Conservation (phyloP, 2,888 invertebrate genomes). For the Habrosyne pyritoides region DNA sequence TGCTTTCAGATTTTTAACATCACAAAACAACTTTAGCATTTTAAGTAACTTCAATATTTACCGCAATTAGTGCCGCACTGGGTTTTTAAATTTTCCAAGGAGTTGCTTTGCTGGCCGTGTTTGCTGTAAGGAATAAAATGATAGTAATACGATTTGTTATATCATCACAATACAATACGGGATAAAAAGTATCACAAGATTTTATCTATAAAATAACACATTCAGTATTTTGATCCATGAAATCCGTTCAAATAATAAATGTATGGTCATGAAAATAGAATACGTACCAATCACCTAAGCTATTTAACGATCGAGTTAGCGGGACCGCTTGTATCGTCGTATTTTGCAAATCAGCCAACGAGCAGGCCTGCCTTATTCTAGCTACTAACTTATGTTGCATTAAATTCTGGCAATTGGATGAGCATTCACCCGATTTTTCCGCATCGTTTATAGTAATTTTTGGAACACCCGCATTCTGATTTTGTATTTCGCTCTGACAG, state of each 20-base stretch:
- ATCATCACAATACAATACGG: too few species aligned
- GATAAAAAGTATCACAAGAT: too few species aligned
- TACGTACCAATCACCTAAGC: slow-evolving; percentile 49
- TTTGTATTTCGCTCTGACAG: slow-evolving; percentile 36
- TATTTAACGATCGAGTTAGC: slow-evolving; percentile 60
- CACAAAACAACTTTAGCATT: too few species aligned
- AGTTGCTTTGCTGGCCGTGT: slow-evolving; percentile 48
- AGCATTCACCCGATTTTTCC: slow-evolving; percentile 17
- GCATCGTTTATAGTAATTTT: slow-evolving; percentile 37
- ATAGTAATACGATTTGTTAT: too few species aligned
- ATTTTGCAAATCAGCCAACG: slow-evolving; percentile 64
- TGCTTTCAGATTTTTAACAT: too few species aligned
- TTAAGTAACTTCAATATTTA: slow-evolving; percentile 15
- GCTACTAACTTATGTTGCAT: slow-evolving; percentile 65
- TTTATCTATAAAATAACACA: too few species aligned
- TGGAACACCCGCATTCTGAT: slow-evolving; percentile 9
- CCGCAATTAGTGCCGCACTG: slow-evolving; percentile 32
- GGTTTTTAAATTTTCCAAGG: slow-evolving; percentile 63
- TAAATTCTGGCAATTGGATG: slow-evolving; percentile 37
- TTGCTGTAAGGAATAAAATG: slow-evolving; percentile 44
- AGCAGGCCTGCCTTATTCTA: slow-evolving; percentile 63
- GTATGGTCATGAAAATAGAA: not conserved
- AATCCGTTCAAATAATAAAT: too few species aligned
- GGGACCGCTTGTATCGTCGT: slow-evolving; percentile 38
- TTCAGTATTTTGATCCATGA: too few species aligned